Base-by-base conservation (phyloP, 35 echinoderm and acorn worm genomes). In the Anneissia japonica region DNA sequence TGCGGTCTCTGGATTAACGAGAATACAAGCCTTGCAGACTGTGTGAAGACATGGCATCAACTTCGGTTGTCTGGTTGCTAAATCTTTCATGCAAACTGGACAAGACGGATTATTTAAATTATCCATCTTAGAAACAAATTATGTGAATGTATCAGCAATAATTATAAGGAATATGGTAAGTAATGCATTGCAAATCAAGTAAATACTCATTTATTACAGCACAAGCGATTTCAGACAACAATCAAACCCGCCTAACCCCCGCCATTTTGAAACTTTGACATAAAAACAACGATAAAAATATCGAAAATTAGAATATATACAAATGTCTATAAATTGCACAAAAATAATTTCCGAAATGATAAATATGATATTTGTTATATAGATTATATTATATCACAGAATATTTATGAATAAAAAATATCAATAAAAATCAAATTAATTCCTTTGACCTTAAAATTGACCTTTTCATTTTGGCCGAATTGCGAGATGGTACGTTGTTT, bases 21-120 rank as follows among this genome's bases (percentile, higher is more conserved):
- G 51, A 64, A 93, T 40, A 78, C 96, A 99, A 45, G 94, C 82
- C 37, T 79, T 74, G 55, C 96, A 99, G 19, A 99, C 89, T 21
- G 96, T 99, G 46, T 99, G 96, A 32, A 99, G 85, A 56, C 96
- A 99, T 1, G 92, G 92, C 80, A 99, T 74, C 14, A 99, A 45
- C 85, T 93, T 93, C 1, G 96, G 96, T 38, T 89, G 38, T 26
- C 89, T 87, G 32, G 39, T 82, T 31, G 89, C 82, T 0, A 93
- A 86, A 32, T 91, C 92, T 56, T 83, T 86, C 76, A 89, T 91
- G 77, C 96, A 99, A 37, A 94, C 84, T 74, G 26, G 35, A 39
- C 79, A 81, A 9, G 51, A 64, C 11, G 51, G 51, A 64, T 16
- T 64, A 26, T 26, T 64, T 23, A 64, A 1, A 64, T 64, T 2